phyloP scores from a whole-genome alignment of 1,140 invertebrate species.

The Neuroterus valhalla region DNA sequence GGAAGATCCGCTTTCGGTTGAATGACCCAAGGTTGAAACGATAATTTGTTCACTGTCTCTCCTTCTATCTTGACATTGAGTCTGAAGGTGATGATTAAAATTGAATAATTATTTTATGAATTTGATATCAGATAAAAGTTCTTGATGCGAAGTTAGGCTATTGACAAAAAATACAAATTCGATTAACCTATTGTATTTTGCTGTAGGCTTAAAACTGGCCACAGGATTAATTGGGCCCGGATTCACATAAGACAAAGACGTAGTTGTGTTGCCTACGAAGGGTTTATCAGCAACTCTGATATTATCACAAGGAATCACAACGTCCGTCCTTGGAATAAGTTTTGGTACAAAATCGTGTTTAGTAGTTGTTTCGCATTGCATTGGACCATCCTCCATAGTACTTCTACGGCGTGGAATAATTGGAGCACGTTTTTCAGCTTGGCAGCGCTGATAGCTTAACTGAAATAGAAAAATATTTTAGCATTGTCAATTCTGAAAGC shows the following conservation, averaged over 20 bases:
- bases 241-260: slow-evolving; percentile 59
- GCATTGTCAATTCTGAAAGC: slow-evolving; percentile 4
- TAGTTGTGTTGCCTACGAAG: slow-evolving; percentile 60
- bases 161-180: not conserved
- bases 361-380: slow-evolving; percentile 82
- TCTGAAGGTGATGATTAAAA: slow-evolving; percentile 55
- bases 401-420: slow-evolving; percentile 58
- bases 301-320: slow-evolving; percentile 68
- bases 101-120: not conserved
- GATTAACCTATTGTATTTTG: slow-evolving; percentile 59
- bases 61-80: slow-evolving; percentile 76
- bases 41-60: slow-evolving; percentile 78
- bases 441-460: slow-evolving; percentile 65
- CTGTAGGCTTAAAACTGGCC: slow-evolving; percentile 61
- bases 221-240: slow-evolving; percentile 48
- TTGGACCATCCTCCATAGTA: slow-evolving; percentile 75
- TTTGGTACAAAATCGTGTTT: slow-evolving; percentile 82
- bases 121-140: not conserved
- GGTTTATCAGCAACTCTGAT: slow-evolving; percentile 69
- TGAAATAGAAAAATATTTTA: slow-evolving; percentile 35
- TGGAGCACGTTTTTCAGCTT: slow-evolving; percentile 55
- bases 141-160: not conserved
- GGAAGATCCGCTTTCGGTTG: slow-evolving; percentile 66
- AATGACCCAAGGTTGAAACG: slow-evolving; percentile 72
- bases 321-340: slow-evolving; percentile 66